Evolutionary conservation across 2,888 invertebrate species (phyloP), one percentile per base, ranked within the genome.

Genomic region (Drosophila eohydei): DNA sequence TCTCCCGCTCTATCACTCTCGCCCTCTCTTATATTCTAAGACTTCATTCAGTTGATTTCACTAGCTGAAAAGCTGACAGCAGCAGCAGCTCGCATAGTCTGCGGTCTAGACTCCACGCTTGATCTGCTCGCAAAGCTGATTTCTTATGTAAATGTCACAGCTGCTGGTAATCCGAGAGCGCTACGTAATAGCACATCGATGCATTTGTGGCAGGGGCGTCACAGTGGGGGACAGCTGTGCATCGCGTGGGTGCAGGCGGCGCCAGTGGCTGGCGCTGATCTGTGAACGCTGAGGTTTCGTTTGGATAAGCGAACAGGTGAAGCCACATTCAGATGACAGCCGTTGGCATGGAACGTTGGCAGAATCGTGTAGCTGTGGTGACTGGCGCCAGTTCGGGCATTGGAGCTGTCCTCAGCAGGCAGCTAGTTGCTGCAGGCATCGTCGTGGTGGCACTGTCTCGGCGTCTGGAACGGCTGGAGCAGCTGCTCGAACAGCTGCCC

Each of bases 331-430:
- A 11, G 12, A 36, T 34, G 14, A 1, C 46, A 61, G 52, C 11
- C 52, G 30, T 14, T 46, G 67, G 16, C 54, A 93, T 94, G 93
- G 94, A 95, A 32, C 94, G 94, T 61, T 95, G 95, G 95, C 79
- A 80, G 2, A 94, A 94, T 44, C 94, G 94, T 81, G 93, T 94
- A 0, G 95, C 95, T 0, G 93, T 95, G 30, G 95, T 95, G 60
- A 95, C 95, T 1, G 95, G 95, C 1, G 95, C 94, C 12, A 95
- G 95, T 86, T 92, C 93, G 0, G 95, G 95, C 4, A 95, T 95
- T 44, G 95, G 94, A 16, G 93, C 93, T 2, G 93, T 92, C 3
- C 91, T 94, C n/a, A 90, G 90, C 9, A 82, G 86, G 21, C 90
- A 92, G 44, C 88, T 94, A 9, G 92, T 93, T 1, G 85, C 91